Evolutionary conservation across 2,888 invertebrate species (phyloP).

Genomic region (Pherbina coryleti): DNA sequence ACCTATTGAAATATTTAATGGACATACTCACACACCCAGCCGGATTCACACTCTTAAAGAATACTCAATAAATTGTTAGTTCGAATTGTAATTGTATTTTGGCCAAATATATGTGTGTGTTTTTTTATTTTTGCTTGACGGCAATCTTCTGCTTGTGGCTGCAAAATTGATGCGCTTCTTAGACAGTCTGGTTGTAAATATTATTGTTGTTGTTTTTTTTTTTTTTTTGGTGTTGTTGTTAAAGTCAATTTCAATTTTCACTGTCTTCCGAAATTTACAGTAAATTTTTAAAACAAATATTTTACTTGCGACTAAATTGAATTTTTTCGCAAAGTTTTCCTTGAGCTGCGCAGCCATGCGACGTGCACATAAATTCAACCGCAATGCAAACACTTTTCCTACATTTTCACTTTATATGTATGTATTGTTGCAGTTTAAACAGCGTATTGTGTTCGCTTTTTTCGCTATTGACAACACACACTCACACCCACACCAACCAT

Average conservation of each 20-base stretch:
- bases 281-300: slow-evolving; percentile 54
- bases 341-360: background rate
- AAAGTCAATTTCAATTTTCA: slow-evolving; percentile 40
- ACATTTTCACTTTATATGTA: background rate
- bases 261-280: slow-evolving; percentile 48
- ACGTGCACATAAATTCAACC: slow-evolving; percentile 44
- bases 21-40: background rate
- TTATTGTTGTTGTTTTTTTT: slow-evolving; percentile 10
- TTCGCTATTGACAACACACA: no score
- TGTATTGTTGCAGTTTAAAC: slow-evolving; percentile 1
- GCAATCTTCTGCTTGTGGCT: background rate
- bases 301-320: slow-evolving; percentile 52
- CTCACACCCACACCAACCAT: no score
- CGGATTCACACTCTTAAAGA: background rate
- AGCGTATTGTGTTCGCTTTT: background rate
- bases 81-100: background rate
- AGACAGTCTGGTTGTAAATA: background rate
- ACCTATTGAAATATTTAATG: slow-evolving; percentile 17
- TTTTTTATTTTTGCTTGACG: background rate
- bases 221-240: no score
- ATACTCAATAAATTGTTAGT: background rate
- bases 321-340: slow-evolving; percentile 42
- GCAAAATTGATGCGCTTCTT: slow-evolving; percentile 16
- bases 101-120: slow-evolving; percentile 20
- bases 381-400: slow-evolving; percentile 44